A percentile compares a stretch with the other conserved stretches of the same genome.
Conservation (phyloP, 1,140 invertebrate species). For the Acromyrmex echinatior region DNA sequence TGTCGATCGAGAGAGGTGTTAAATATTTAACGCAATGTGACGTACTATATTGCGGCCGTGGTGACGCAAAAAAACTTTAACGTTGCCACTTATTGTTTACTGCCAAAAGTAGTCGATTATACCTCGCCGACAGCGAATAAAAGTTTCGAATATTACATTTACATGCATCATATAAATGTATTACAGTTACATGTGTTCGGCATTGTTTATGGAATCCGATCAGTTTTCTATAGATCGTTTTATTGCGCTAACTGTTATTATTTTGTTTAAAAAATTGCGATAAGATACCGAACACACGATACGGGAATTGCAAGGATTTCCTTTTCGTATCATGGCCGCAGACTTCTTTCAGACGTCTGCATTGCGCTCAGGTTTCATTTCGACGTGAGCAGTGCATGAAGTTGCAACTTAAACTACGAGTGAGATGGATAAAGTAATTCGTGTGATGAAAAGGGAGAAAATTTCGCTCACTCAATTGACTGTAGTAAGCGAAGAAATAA, state of each 20-base stretch:
- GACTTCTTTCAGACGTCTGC: slow-evolving; percentile 45
- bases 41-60: slow-evolving; percentile 52
- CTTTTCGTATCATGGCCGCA: slow-evolving; percentile 52
- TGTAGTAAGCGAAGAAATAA: not conserved
- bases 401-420: not conserved
- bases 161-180: slow-evolving; percentile 10
- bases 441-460: not conserved
- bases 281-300: not conserved
- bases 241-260: slow-evolving; percentile 10
- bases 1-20: slow-evolving; percentile 29
- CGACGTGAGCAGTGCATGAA: not conserved
- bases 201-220: not conserved
- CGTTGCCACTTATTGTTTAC: slow-evolving; percentile 37
- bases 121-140: slow-evolving; percentile 17
- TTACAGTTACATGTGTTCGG: slow-evolving; percentile 20
- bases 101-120: slow-evolving; percentile 60
- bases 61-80: slow-evolving; percentile 26
- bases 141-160: slow-evolving; percentile 32
- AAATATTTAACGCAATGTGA: slow-evolving; percentile 28
- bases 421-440: slow-evolving; percentile 11
- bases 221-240: not conserved
- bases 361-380: slow-evolving; percentile 32
- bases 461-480: slow-evolving; percentile 9
- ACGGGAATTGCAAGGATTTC: not conserved
- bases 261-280: not conserved